phyloP scores from a whole-genome alignment of 2,888 invertebrate species.

The Sturmia bella region DNA sequence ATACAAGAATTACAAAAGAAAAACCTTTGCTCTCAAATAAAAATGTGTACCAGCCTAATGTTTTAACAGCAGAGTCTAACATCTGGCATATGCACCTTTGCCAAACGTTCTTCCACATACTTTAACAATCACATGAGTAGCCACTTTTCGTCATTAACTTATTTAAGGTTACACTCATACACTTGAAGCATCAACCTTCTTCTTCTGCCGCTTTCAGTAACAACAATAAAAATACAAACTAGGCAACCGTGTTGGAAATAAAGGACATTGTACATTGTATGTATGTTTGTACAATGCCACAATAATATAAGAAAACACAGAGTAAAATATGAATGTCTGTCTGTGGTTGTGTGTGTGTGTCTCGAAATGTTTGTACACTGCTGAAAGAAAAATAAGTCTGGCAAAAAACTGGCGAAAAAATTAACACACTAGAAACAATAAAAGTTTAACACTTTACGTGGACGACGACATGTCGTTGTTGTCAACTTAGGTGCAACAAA shows the following conservation, averaged over 20 bases:
- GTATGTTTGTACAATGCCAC: constrained; percentile 14
- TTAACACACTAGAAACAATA: constrained; percentile 5
- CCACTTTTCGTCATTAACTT: constrained; percentile 67
- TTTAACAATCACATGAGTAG: constrained; percentile 41
- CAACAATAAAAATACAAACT: constrained; percentile 44
- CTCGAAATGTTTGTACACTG: background rate
- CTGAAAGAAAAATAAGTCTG: constrained; percentile 30
- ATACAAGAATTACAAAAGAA: too few species aligned
- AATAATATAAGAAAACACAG: constrained; percentile 25
- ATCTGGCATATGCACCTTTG: background rate
- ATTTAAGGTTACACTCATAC: constrained; percentile 54
- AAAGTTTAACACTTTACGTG: constrained; percentile 45
- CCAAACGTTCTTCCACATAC: constrained; percentile 8
- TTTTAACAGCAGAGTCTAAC: constrained; percentile 12
- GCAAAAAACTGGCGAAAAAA: constrained; percentile 6
- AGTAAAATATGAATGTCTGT: background rate
- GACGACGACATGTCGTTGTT: constrained; percentile 37
- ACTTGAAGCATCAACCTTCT: background rate
- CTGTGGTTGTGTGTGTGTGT: background rate
- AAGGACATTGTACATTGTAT: constrained; percentile 54
- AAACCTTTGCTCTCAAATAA: too few species aligned
- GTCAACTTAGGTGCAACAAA: constrained; percentile 61
- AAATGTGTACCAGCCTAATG: constrained; percentile 20
- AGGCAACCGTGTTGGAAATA: constrained; percentile 58
- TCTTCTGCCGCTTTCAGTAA: background rate